Conservation (phyloP, 2,888 invertebrate genomes). For the Stegophylla sp. region DNA sequence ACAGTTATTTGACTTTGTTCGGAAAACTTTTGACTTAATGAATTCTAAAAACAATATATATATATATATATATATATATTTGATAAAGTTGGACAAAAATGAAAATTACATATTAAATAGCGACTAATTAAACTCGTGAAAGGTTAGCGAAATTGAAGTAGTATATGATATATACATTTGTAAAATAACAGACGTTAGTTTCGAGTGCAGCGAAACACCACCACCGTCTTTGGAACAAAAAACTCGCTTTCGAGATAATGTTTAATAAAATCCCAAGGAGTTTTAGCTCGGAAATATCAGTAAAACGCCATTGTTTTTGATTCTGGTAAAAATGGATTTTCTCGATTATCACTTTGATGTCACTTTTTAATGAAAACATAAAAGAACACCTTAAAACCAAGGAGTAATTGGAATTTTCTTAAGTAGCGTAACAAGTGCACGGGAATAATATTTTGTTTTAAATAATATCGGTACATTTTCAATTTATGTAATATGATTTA, state of each 20-base stretch:
- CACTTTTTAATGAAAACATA: not conserved
- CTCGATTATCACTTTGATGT: not conserved
- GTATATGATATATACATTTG: no score
- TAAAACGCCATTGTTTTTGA: no score
- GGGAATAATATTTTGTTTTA: no score
- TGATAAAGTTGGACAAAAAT: not conserved
- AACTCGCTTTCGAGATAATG: no score
- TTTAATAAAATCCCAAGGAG: not conserved
- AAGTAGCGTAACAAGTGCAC: not conserved
- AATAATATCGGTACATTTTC: no score
- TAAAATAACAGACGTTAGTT: no score
- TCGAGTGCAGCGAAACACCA: no score
- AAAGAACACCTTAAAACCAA: not conserved
- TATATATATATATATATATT: not conserved
- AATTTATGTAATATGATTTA: no score
- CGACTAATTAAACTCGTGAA: no score
- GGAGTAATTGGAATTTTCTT: not conserved
- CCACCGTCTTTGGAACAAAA: no score
- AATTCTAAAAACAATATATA: not conserved
- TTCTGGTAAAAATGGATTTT: no score
- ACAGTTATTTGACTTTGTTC: constrained; percentile 23
- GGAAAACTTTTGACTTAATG: not conserved
- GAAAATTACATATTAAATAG: no score
- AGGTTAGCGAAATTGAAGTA: not conserved
- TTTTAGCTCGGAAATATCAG: not conserved